These are phyloP conservation scores for Scophthalmus maximus DNA, from an alignment of 2,113 vertebrate species.

Conservation along the genomic window DNA sequence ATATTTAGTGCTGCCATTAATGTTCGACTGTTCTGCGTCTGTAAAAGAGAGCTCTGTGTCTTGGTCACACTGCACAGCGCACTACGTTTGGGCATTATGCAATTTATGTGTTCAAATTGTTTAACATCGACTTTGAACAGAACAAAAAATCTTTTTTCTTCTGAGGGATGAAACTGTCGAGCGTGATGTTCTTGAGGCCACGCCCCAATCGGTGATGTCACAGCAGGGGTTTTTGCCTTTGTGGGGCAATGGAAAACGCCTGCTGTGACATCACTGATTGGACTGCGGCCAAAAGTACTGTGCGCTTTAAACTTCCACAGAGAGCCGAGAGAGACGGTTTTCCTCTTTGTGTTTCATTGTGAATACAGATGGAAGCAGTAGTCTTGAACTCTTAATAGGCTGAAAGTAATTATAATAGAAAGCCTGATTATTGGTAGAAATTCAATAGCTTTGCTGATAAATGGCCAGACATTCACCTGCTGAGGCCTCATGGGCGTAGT, in stretches of 20 bases:
- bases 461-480: slow-evolving; percentile 16
- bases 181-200: not conserved
- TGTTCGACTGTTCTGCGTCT: slow-evolving; percentile 43
- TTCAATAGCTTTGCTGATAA: slow-evolving; percentile 20
- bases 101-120: not conserved
- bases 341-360: slow-evolving; percentile 8
- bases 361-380: slow-evolving; percentile 1
- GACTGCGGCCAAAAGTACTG: slow-evolving; percentile 10
- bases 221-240: slow-evolving; percentile 8
- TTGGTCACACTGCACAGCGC: not conserved
- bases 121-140: not conserved
- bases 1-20: slow-evolving; percentile 49
- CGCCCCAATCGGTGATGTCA: slow-evolving; percentile 38
- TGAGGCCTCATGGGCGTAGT: slow-evolving; percentile 20
- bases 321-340: slow-evolving; percentile 23
- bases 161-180: not conserved
- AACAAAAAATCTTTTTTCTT: not conserved
- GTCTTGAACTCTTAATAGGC: slow-evolving; percentile 2
- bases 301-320: not conserved
- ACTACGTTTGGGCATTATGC: not conserved
- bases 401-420: slow-evolving; percentile 21
- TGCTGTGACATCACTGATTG: slow-evolving; percentile 49
- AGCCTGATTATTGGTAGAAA: slow-evolving; percentile 10
- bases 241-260: slow-evolving; percentile 21
- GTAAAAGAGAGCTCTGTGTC: slow-evolving; percentile 31